phyloP scores from a whole-genome alignment of 2,113 vertebrate species.

The Pao palembangensis region DNA sequence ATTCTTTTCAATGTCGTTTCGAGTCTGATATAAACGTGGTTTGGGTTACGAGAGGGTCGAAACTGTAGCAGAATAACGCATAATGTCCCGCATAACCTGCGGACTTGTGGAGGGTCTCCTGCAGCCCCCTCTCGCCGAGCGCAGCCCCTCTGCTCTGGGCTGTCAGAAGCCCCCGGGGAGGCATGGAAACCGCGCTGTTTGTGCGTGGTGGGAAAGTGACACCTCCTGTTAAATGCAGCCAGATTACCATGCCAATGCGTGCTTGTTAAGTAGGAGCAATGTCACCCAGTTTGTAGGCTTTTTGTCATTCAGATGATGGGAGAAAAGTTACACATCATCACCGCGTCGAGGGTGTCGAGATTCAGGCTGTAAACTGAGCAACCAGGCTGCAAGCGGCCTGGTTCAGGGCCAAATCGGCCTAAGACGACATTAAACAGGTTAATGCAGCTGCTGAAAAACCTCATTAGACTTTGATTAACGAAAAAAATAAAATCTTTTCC shows the following conservation, averaged over 20 bases:
- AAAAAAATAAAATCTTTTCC: too few relatives aligned
- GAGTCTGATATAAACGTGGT: too few relatives aligned
- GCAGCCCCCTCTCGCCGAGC: not conserved
- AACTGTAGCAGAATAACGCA: too few relatives aligned
- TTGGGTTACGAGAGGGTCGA: too few relatives aligned
- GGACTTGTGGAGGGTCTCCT: not conserved
- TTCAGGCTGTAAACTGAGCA: slow-evolving; percentile 53
- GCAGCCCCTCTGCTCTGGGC: not conserved
- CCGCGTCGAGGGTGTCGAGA: slow-evolving; percentile 43
- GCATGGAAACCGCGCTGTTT: slow-evolving; percentile 13
- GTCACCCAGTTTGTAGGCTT: slow-evolving; percentile 70
- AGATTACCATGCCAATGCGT: slow-evolving; percentile 75
- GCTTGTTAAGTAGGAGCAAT: slow-evolving; percentile 71
- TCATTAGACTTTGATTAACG: too few relatives aligned
- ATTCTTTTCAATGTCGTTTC: too few relatives aligned
- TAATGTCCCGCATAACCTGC: not conserved
- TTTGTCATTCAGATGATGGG: slow-evolving; percentile 72
- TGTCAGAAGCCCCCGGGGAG: slow-evolving; percentile 11
- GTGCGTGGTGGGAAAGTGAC: slow-evolving; percentile 68
- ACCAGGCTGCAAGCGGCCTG: slow-evolving; percentile 50
- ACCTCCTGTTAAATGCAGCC: slow-evolving; percentile 65
- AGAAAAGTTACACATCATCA: slow-evolving; percentile 54
- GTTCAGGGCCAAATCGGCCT: slow-evolving; percentile 15
- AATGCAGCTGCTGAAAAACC: not conserved
- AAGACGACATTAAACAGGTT: slow-evolving; percentile 28